These are phyloP conservation scores for Leptoclinus maculatus DNA, from an alignment of 2,797 vertebrate genomes.

Conservation along the genomic window DNA sequence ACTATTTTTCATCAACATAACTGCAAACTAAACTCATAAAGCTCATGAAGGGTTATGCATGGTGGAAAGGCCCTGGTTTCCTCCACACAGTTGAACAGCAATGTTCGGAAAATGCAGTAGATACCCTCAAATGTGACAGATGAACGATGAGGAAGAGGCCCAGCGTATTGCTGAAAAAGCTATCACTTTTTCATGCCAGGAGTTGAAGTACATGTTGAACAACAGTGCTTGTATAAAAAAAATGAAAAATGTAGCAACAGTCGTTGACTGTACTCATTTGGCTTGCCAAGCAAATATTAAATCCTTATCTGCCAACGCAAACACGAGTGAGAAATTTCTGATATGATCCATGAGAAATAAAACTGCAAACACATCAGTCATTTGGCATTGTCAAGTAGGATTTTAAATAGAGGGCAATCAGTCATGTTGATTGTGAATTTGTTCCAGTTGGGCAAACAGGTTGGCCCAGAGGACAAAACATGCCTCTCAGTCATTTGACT, in stretches of 20 bases:
- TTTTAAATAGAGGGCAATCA: conserved; percentile 53
- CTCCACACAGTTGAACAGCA: neutral
- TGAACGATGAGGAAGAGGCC: conserved; percentile 64
- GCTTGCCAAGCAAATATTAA: conserved; percentile 60
- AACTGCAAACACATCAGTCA: conserved; percentile 60
- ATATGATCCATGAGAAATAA: conserved; percentile 50
- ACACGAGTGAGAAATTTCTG: conserved; percentile 54
- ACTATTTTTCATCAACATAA: neutral
- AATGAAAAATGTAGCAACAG: neutral
- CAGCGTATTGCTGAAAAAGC: conserved; percentile 39
- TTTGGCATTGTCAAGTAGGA: conserved; percentile 53
- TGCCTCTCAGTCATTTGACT: conserved; percentile 55
- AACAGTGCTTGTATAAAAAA: conserved; percentile 18
- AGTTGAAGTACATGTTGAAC: conserved; percentile 20
- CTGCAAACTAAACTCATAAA: conserved; percentile 13
- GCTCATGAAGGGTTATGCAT: conserved; percentile 2
- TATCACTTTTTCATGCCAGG: conserved; percentile 5
- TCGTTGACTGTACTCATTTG: conserved; percentile 20
- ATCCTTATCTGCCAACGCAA: conserved; percentile 53
- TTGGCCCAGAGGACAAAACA: conserved; percentile 64
- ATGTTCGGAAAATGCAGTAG: conserved; percentile 22
- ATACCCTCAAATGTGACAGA: conserved; percentile 33
- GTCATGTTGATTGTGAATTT: conserved; percentile 64
- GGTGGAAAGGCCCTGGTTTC: conserved; percentile 13
- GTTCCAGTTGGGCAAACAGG: conserved; percentile 71